Percentiles rank a stretch among this genome's conserved stretches.
Conservation (phyloP, 1,140 invertebrate species). For the Leptinotarsa texana region DNA sequence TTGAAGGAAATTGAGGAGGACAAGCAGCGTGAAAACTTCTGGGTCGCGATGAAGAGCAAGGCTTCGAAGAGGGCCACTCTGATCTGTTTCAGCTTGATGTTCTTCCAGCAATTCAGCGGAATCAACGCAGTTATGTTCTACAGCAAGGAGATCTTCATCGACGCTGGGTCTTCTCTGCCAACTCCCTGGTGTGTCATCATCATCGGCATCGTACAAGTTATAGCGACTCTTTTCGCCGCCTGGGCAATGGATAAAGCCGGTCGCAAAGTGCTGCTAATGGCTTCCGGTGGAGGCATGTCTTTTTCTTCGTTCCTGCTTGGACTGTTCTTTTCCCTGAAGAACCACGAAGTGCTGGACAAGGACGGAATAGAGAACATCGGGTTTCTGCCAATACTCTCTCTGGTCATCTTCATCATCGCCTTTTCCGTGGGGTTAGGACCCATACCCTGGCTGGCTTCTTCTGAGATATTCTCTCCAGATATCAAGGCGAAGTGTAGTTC, state of each 20-base stretch:
- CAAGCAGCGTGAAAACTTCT: constrained; percentile 49
- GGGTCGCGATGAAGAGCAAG: constrained; percentile 56
- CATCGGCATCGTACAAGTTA: constrained; percentile 73
- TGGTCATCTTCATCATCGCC: constrained; percentile 76
- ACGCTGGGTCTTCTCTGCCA: constrained; percentile 54
- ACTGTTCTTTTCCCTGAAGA: constrained; percentile 65
- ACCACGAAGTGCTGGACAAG: constrained; percentile 49
- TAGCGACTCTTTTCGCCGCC: constrained; percentile 67
- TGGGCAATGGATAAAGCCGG: constrained; percentile 70
- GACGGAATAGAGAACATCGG: constrained; percentile 37
- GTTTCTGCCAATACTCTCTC: constrained; percentile 72
- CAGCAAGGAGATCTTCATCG: constrained; percentile 57
- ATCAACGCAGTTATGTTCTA: constrained; percentile 69
- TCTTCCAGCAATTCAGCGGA: constrained; percentile 70
- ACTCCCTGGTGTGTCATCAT: constrained; percentile 68
- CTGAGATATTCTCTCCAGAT: constrained; percentile 75
- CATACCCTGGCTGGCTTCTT: constrained; percentile 78
- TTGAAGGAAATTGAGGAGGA: constrained; percentile 53
- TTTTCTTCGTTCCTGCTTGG: constrained; percentile 67
- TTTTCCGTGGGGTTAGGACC: constrained; percentile 82
- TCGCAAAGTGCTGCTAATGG: constrained; percentile 69
- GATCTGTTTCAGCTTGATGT: constrained; percentile 66
- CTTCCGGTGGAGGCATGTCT: constrained; percentile 69
- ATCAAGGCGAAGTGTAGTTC: constrained; percentile 77
- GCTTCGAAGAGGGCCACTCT: constrained; percentile 60